Conservation (phyloP, 2,113 vertebrate species). For the Colaptes auratus region DNA sequence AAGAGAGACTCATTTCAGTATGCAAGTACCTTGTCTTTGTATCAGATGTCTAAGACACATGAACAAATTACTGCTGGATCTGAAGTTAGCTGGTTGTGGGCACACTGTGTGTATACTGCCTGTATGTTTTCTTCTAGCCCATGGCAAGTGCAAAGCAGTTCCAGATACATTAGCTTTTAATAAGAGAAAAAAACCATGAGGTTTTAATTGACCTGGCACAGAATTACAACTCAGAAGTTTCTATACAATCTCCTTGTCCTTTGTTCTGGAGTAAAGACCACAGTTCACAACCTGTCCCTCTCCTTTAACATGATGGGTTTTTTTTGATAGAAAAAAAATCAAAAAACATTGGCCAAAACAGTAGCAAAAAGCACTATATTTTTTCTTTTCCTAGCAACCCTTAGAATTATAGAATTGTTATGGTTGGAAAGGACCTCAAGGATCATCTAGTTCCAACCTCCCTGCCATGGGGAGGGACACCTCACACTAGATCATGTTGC, state of each 20-base stretch:
- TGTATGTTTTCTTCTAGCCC: background rate
- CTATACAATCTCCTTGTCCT: background rate
- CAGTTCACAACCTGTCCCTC: background rate
- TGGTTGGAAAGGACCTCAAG: too few relatives aligned
- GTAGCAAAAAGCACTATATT: background rate
- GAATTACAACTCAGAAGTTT: background rate
- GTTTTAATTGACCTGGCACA: background rate
- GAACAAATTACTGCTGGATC: background rate
- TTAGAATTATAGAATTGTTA: too few relatives aligned
- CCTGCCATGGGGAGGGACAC: too few relatives aligned
- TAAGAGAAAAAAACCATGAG: background rate
- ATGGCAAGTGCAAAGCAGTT: background rate
- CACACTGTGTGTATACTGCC: background rate
- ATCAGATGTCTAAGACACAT: background rate
- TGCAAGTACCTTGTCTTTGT: background rate
- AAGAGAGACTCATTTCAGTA: background rate
- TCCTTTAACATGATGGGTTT: background rate
- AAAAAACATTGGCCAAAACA: background rate
- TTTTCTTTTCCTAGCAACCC: background rate
- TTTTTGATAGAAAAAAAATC: background rate
- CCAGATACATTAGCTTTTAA: background rate
- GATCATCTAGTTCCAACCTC: too few relatives aligned
- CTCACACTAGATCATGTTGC: too few relatives aligned
- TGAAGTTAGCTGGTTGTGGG: background rate
- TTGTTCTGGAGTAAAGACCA: background rate